These are phyloP conservation scores for Acanthochromis polyacanthus DNA, from an alignment of 2,113 vertebrate genomes.

Conservation along the genomic window DNA sequence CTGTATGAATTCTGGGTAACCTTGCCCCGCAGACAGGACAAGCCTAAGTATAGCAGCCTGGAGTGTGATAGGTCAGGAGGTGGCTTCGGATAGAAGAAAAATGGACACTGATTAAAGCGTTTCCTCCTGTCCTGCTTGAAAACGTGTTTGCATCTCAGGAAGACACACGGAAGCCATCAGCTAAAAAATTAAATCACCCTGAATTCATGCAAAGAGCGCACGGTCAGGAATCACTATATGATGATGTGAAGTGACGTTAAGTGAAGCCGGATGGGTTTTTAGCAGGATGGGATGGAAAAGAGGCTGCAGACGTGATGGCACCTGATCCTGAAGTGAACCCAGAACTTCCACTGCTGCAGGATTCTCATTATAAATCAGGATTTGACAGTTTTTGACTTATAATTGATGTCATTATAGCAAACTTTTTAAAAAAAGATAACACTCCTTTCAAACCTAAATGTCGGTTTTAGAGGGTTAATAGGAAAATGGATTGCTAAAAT, in stretches of 20 bases:
- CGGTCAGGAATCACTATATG: conserved; percentile 11
- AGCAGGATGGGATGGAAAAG: conserved; percentile 32
- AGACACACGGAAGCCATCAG: background rate
- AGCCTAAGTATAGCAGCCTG: conserved; percentile 47
- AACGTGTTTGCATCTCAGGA: conserved; percentile 18
- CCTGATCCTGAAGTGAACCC: conserved; percentile 53
- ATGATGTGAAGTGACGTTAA: conserved; percentile 63
- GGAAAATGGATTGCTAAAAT: too few relatives aligned
- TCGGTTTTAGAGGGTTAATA: too few relatives aligned
- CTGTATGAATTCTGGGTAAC: conserved; percentile 70
- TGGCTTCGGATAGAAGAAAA: background rate
- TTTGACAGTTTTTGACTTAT: background rate
- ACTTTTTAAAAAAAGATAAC: too few relatives aligned
- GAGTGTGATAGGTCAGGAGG: conserved; percentile 50
- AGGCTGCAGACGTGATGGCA: conserved; percentile 44
- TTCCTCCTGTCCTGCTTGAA: background rate
- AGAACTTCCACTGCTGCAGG: conserved; percentile 20
- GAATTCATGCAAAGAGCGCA: background rate
- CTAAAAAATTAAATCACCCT: background rate
- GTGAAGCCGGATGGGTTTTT: conserved; percentile 45
- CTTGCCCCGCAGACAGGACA: conserved; percentile 45
- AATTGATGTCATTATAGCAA: too few relatives aligned
- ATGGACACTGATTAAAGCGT: conserved; percentile 28
- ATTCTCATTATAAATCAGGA: conserved; percentile 4
- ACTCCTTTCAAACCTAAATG: too few relatives aligned